Base-by-base conservation (phyloP, 2,888 invertebrate species). In the Aethes cnicana region DNA sequence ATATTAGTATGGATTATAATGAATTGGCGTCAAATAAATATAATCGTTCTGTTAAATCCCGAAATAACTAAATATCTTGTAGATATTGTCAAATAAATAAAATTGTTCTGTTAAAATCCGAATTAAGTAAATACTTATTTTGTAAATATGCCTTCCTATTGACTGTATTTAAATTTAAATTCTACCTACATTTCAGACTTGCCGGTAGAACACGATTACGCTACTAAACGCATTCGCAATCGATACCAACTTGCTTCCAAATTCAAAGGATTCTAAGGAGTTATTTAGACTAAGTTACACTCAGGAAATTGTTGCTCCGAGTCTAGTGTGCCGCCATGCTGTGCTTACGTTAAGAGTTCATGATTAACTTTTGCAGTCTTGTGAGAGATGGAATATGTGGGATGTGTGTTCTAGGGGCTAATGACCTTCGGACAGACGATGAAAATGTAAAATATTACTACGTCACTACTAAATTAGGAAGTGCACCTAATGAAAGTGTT, bases 281-380 rank as follows among this genome's bases (percentile, higher is more conserved):
- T 75, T 70, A 56, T 62, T 64, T 71, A 62, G 62, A 67, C 62
- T 64, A 72, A 69, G 71, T 71, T 76, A 66, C 62, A 70, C 66
- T 68, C 44, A 61, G 69, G 68, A 69, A 76, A 77, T 74, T 74
- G 76, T 73, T 74, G 59, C 61, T 57, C 62, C 71, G 69, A 52
- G 39, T 46, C 16, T 66, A 63, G 55, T 64, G 60, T 39, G 28
- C 50, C 52, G 54, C 54, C 44, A 48, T 57, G 54, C 69, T 66
- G 58, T 49, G 54, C 54, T 47, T 55, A 43, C 54, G 58, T 60
- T 61, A 63, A 63, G 71, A 76, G 67, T 76, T 81, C 71, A 71
- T 77, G 72, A 77, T 77, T 77, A n/a, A 73, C 68, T 68, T 62
- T 66, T 55, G 58, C 56, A 55, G 32, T 33, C 37, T 37, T 46